Base-by-base conservation (phyloP, 1,140 invertebrate genomes). In the Anastrepha ludens region DNA sequence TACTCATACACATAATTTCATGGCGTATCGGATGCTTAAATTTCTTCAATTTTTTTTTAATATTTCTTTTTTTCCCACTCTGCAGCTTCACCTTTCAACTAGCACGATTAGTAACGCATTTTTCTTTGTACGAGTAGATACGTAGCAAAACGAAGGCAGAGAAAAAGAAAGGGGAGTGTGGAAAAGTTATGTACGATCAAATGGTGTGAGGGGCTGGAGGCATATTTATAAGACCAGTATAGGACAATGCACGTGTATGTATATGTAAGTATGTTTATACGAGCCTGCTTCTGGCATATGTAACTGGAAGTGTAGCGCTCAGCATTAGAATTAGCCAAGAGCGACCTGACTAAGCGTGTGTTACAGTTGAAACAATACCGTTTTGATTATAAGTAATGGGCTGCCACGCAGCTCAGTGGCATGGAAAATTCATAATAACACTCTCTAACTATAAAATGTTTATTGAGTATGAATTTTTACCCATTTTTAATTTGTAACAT, bases 51-150 rank as follows among this genome's bases (percentile, higher is more conserved):
- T 67, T 67, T 39, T 67, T 55, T 17, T 44, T 81, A 55, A 15
- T 39, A 5, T 3, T 67, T 67, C 9, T 55, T 55, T 55, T 81
- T 81, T n/a, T 11, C 7, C 11, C n/a, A 13, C 47, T 55, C 74
- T 58, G 9, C 7, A 20, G 74, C 74, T 81, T 81, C 47, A 55
- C 47, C 44, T 81, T 81, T 81, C 74, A 81, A 81, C 74, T 29
- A 58, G 74, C 74, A n/a, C 74, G 74, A 81, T 81, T 81, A 81
- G 74, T 81, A 81, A 81, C 74, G 47, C 74, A 81, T 81, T 81
- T 81, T 55, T 81, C n/a, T 55, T 29, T 29, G 17, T 55, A 55
- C 47, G 5, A 20, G 47, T 11, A 5, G 3, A 47, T 81, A n/a
- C 47, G 44, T 74, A 67, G 13, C 1, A 13, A 55, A 17, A 7